Evolutionary conservation across 1,140 invertebrate genomes (phyloP).

Genomic region (Thereuonema tuberculata): DNA sequence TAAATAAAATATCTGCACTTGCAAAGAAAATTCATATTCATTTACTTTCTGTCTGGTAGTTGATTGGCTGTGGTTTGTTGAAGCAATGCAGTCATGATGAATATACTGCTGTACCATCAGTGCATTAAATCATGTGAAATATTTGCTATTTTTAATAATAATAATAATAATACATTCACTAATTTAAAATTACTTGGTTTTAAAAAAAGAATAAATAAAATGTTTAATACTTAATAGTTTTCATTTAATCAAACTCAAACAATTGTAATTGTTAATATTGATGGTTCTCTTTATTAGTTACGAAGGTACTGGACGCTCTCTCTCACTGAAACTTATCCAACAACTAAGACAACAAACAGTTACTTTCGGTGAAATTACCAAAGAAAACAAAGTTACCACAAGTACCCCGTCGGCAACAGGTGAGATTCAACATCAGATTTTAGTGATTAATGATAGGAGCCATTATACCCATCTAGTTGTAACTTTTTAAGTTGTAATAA

Average conservation of each 20-base stretch:
- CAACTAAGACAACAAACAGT: constrained; percentile 54
- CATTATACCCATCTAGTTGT: too few relatives aligned
- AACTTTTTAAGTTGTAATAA: too few relatives aligned
- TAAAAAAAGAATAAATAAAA: not conserved
- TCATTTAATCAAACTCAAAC: too few relatives aligned
- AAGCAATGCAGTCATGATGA: too few relatives aligned
- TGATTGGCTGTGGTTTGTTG: too few relatives aligned
- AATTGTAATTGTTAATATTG: too few relatives aligned
- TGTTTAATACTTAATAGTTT: not conserved
- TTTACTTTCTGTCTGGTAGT: too few relatives aligned
- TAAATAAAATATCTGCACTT: too few relatives aligned
- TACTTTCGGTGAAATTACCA: constrained; percentile 11
- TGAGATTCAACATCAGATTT: too few relatives aligned
- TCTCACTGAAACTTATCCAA: constrained; percentile 88
- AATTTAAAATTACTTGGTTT: not conserved
- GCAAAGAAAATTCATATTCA: too few relatives aligned
- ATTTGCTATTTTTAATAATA: not conserved
- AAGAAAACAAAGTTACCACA: constrained; percentile 13
- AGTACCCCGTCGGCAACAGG: not conserved
- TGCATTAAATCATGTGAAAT: not conserved
- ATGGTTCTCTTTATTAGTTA: constrained; percentile 55
- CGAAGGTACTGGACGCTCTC: constrained; percentile 92
- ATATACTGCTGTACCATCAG: not conserved
- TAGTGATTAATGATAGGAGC: too few relatives aligned
- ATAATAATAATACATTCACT: not conserved